These are phyloP conservation scores for Timema cristinae DNA, from an alignment of 2,888 invertebrate species.

Conservation along the genomic window DNA sequence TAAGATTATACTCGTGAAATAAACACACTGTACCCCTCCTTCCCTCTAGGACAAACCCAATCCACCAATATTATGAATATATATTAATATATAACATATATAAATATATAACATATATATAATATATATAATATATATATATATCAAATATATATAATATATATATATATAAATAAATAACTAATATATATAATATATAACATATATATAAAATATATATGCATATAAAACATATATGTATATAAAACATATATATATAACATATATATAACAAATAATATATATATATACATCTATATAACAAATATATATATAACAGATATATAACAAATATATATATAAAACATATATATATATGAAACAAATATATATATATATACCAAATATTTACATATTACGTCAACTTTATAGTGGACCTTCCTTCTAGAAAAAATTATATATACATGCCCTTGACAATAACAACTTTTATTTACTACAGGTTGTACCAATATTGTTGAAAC, in stretches of 20 bases:
- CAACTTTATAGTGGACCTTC: neutral
- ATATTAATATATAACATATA: neutral
- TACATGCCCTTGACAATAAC: too few relatives aligned
- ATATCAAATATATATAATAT: neutral
- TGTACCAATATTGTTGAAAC: too few relatives aligned
- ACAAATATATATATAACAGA: neutral
- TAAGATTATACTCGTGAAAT: too few relatives aligned
- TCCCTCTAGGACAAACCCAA: too few relatives aligned
- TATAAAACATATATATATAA: neutral
- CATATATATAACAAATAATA: neutral
- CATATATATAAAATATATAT: neutral
- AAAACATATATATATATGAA: neutral
- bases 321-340: neutral
- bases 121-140: neutral
- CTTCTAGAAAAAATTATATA: too few relatives aligned
- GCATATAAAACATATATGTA: too few relatives aligned
- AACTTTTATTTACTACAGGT: too few relatives aligned
- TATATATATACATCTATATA: neutral
- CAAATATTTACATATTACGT: neutral
- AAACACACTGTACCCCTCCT: too few relatives aligned
- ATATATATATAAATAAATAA: neutral
- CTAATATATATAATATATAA: neutral
- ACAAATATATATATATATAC: neutral
- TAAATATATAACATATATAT: too few relatives aligned
- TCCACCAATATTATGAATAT: too few relatives aligned